Conservation (phyloP, 2,888 invertebrate genomes). For the Alloscopus bannaensis region DNA sequence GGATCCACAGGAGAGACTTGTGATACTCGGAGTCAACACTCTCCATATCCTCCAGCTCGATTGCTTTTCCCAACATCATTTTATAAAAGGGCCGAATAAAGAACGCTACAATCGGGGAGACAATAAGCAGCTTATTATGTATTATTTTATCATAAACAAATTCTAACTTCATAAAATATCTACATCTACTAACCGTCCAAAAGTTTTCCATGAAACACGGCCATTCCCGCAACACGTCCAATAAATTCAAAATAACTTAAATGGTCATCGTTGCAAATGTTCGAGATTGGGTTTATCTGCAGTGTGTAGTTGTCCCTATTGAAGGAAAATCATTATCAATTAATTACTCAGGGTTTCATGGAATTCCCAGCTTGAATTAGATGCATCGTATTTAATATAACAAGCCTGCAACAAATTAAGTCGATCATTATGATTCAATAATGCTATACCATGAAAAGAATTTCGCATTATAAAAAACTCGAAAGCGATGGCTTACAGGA, state of each 20-base stretch:
- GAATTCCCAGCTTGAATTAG: too few relatives aligned
- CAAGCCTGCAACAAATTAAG: too few relatives aligned
- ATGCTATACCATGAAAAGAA: background rate
- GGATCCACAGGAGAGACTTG: slow-evolving; percentile 96
- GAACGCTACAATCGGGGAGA: slow-evolving; percentile 83
- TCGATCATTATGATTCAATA: too few relatives aligned
- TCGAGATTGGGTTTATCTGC: slow-evolving; percentile 98
- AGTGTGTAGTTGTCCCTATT: slow-evolving; percentile 97
- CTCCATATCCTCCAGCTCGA: slow-evolving; percentile 91
- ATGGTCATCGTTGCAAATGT: slow-evolving; percentile 98
- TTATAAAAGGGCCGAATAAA: slow-evolving; percentile 99
- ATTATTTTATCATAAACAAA: background rate
- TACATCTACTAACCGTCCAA: slow-evolving; percentile 85
- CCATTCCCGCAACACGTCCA: slow-evolving; percentile 98
- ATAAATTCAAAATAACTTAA: slow-evolving; percentile 99
- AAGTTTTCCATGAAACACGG: slow-evolving; percentile 98
- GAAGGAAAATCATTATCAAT: too few relatives aligned
- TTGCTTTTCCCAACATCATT: slow-evolving; percentile 96
- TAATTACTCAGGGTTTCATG: too few relatives aligned
- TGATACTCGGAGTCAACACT: slow-evolving; percentile 99
- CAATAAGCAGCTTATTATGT: slow-evolving; percentile 14
- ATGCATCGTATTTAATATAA: too few relatives aligned
- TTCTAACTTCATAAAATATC: background rate
- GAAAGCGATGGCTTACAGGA: slow-evolving; percentile 81
- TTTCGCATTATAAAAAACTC: background rate